Conservation (phyloP, 1,140 invertebrate species). For the Heliconius hewitsoni region DNA sequence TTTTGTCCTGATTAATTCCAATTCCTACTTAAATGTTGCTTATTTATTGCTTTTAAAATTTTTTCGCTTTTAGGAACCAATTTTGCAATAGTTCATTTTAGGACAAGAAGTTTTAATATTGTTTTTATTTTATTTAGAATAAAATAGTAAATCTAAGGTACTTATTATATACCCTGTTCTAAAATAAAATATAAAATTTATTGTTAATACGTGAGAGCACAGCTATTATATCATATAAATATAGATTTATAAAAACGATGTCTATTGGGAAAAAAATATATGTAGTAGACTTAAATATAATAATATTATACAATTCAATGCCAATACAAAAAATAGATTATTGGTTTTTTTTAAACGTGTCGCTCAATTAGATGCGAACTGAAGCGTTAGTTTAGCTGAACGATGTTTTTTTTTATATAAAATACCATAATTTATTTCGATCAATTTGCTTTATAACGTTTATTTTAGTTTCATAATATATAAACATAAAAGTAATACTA, state of each 20-base stretch:
- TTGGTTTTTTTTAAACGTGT: not conserved
- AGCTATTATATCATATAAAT: slow-evolving; percentile 31
- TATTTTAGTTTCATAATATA: not conserved
- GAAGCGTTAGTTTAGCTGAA: not conserved
- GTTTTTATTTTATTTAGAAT: not conserved
- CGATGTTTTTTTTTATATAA: not conserved
- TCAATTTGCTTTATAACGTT: not conserved
- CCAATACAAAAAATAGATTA: not conserved
- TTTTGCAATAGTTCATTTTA: no score
- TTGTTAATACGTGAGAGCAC: slow-evolving; percentile 30
- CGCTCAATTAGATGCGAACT: slow-evolving; percentile 7
- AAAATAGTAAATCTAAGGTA: not conserved
- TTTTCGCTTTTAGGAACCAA: no score
- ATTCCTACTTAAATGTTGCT: not conserved
- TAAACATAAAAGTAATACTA: not conserved
- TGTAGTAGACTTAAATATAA: not conserved
- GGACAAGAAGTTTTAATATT: not conserved
- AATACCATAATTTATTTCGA: not conserved
- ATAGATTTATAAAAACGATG: slow-evolving; percentile 4
- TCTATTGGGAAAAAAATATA: slow-evolving; percentile 7
- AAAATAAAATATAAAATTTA: not conserved
- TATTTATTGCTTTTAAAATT: no score
- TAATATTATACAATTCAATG: not conserved
- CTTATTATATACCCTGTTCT: not conserved
- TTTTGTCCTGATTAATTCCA: not conserved